Conservation (phyloP, 2,888 invertebrate genomes). For the Polymixis lichenea region DNA sequence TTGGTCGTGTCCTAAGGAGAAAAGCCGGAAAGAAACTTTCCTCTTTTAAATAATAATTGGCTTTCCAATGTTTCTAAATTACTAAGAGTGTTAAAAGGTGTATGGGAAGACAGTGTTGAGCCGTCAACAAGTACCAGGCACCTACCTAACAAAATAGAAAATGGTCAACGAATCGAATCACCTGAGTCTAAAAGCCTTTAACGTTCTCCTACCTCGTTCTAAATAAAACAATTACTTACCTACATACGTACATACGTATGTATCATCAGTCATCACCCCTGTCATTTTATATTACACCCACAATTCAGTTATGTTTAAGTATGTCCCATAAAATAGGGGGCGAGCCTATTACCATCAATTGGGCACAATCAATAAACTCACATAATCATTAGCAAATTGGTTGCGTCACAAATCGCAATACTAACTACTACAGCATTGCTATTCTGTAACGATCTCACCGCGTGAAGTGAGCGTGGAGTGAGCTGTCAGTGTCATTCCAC, state of each 20-base stretch:
- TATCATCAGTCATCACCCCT: too few species aligned
- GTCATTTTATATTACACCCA: not conserved
- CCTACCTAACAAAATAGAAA: not conserved
- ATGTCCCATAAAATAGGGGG: not conserved
- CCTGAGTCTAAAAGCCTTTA: not conserved
- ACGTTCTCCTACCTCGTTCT: not conserved
- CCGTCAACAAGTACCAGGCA: not conserved
- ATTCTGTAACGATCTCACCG: too few species aligned
- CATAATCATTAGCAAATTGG: not conserved
- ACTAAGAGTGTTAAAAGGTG: not conserved
- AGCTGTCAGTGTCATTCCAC: too few species aligned
- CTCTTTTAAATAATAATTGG: not conserved
- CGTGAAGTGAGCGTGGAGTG: too few species aligned
- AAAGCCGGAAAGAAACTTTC: not conserved
- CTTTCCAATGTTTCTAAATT: not conserved
- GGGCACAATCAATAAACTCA: not conserved
- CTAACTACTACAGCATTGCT: too few species aligned
- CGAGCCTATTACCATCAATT: not conserved
- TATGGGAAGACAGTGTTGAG: not conserved
- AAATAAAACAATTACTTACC: not conserved
- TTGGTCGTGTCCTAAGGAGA: not conserved
- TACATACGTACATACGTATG: too few species aligned
- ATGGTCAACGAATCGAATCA: not conserved
- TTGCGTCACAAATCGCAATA: not conserved
- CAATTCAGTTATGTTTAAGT: not conserved